These are phyloP conservation scores for Rhynchomys soricoides DNA, from an alignment of 2,113 vertebrate genomes.

Conservation along the genomic window DNA sequence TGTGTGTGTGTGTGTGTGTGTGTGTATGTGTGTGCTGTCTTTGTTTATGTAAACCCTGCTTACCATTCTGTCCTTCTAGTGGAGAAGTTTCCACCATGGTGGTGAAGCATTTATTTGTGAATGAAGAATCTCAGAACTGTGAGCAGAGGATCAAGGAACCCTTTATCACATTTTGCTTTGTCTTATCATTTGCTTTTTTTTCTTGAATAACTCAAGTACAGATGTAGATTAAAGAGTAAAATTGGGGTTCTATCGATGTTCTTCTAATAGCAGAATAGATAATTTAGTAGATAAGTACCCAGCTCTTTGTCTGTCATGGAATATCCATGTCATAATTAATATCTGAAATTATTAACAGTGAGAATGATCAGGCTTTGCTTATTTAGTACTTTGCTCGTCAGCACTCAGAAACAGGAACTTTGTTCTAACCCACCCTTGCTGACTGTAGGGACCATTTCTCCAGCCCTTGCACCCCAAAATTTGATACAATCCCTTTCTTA, in stretches of 20 bases:
- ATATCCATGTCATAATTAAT: too few species aligned
- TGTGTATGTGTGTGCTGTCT: rapidly evolving
- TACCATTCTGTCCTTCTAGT: neutral
- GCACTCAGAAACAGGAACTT: neutral
- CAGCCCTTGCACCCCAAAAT: neutral
- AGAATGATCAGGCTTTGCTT: neutral
- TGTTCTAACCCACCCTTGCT: neutral
- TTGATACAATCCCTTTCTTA: neutral
- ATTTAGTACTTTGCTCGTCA: neutral
- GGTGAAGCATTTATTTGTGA: neutral
- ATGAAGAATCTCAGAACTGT: neutral
- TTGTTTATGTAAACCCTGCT: neutral
- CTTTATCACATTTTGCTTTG: neutral
- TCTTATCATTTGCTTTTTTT: neutral
- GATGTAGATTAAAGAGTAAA: neutral
- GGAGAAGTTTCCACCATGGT: neutral
- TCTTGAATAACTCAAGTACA: neutral
- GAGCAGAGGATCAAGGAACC: neutral
- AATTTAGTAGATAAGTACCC: neutral
- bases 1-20: neutral
- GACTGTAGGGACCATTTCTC: neutral
- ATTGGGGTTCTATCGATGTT: neutral
- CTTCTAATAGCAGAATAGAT: neutral
- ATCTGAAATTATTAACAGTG: neutral
- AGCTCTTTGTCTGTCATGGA: neutral